A percentile compares a stretch with the other conserved stretches of the same genome.
Conservation (phyloP, 1,140 invertebrate genomes). For the Chironomus tepperi region DNA sequence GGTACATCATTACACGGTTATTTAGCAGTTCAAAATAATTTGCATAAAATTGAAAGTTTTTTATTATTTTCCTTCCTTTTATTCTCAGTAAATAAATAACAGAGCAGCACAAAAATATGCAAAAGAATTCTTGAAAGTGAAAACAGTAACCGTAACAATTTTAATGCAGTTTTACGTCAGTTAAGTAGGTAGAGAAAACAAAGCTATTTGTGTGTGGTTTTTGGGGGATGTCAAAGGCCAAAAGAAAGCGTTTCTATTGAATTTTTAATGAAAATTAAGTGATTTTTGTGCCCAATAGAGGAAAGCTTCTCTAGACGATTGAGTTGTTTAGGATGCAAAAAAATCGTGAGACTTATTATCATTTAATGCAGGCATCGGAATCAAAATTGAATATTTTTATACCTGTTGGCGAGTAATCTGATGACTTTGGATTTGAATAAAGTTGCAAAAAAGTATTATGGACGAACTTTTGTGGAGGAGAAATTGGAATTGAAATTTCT, state of each 20-base stretch:
- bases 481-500: too few species aligned
- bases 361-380: too few species aligned
- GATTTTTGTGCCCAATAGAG: too few species aligned
- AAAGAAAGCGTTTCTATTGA: not conserved
- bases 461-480: too few species aligned
- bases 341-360: too few species aligned
- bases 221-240: not conserved
- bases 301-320: too few species aligned
- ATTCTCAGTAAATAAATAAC: not conserved
- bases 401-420: too few species aligned
- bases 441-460: too few species aligned
- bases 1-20: not conserved
- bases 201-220: not conserved
- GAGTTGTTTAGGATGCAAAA: too few species aligned
- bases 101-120: not conserved
- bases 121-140: constrained; percentile 7
- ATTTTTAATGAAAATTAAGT: not conserved
- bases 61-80: too few species aligned
- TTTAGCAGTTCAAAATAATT: not conserved
- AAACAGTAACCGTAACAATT: not conserved
- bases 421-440: too few species aligned
- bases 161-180: not conserved
- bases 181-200: not conserved
- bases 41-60: constrained; percentile 9
- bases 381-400: too few species aligned